Conservation (phyloP, 2,797 vertebrate species). For the Bradypodion ventrale region DNA sequence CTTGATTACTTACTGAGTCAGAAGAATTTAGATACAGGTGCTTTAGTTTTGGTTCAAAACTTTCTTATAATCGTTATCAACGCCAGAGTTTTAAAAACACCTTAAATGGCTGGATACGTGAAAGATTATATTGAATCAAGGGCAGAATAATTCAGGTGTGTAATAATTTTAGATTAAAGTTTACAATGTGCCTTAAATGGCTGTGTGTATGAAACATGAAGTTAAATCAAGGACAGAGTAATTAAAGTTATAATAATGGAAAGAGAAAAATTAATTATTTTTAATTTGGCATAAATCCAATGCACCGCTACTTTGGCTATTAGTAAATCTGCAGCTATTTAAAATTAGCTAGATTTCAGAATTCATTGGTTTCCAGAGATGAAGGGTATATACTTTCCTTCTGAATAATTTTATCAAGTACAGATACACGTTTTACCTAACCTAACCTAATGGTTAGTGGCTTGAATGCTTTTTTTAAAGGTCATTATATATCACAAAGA, state of each 20-base stretch:
- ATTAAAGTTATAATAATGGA: slow-evolving; percentile 74
- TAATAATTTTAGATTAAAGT: slow-evolving; percentile 58
- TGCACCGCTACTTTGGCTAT: slow-evolving; percentile 67
- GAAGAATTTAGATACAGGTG: slow-evolving; percentile 54
- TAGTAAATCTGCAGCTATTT: slow-evolving; percentile 71
- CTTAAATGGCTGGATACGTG: slow-evolving; percentile 59
- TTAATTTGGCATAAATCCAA: slow-evolving; percentile 78
- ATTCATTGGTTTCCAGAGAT: neutral
- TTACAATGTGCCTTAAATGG: slow-evolving; percentile 66
- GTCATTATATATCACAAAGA: slow-evolving; percentile 15
- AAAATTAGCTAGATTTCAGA: slow-evolving; percentile 56
- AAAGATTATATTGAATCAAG: slow-evolving; percentile 74
- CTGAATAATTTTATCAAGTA: neutral
- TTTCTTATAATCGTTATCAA: slow-evolving; percentile 67
- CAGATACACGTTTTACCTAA: neutral
- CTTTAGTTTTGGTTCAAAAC: slow-evolving; percentile 56
- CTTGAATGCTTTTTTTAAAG: slow-evolving; percentile 8
- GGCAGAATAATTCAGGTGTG: slow-evolving; percentile 73
- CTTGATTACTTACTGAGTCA: slow-evolving; percentile 47
- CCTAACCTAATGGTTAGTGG: neutral
- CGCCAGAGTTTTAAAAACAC: slow-evolving; percentile 66
- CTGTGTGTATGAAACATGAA: slow-evolving; percentile 66
- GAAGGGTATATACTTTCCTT: neutral
- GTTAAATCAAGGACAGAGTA: slow-evolving; percentile 75
- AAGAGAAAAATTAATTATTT: slow-evolving; percentile 78